These are phyloP conservation scores for Cephalopholis sonnerati DNA, from an alignment of 2,113 vertebrate genomes.

Conservation along the genomic window DNA sequence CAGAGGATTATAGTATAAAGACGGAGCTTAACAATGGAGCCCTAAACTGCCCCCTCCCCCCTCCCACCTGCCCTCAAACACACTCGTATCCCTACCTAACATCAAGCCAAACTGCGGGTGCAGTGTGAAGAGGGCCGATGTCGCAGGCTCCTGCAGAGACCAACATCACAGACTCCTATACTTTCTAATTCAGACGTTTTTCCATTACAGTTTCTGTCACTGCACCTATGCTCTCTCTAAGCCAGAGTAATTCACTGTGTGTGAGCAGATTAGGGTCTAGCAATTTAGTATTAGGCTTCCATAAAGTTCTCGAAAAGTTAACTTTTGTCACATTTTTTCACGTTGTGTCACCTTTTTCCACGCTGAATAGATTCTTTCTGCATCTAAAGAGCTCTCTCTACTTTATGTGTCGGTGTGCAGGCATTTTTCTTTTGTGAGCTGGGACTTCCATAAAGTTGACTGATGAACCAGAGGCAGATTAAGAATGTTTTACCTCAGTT, in stretches of 20 bases:
- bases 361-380: background rate
- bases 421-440: background rate
- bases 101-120: slow-evolving; percentile 1
- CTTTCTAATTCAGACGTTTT: slow-evolving; percentile 42
- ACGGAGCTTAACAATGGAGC: slow-evolving; percentile 4
- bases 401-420: background rate
- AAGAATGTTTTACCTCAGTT: background rate
- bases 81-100: slow-evolving; percentile 7
- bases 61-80: background rate
- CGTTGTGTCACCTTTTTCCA: background rate
- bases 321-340: background rate
- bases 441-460: background rate
- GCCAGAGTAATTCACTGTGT: background rate
- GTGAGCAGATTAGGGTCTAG: background rate
- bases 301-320: background rate
- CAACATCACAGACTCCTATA: slow-evolving; percentile 13
- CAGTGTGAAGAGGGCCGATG: background rate
- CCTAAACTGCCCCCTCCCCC: background rate
- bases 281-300: background rate
- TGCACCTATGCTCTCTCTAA: background rate
- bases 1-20: slow-evolving; percentile 26
- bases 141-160: slow-evolving; percentile 30
- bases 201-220: slow-evolving; percentile 18
- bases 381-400: background rate
- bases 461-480: background rate